These are phyloP conservation scores for Acanthochromis polyacanthus DNA, from an alignment of 2,113 vertebrate genomes.

Conservation along the genomic window DNA sequence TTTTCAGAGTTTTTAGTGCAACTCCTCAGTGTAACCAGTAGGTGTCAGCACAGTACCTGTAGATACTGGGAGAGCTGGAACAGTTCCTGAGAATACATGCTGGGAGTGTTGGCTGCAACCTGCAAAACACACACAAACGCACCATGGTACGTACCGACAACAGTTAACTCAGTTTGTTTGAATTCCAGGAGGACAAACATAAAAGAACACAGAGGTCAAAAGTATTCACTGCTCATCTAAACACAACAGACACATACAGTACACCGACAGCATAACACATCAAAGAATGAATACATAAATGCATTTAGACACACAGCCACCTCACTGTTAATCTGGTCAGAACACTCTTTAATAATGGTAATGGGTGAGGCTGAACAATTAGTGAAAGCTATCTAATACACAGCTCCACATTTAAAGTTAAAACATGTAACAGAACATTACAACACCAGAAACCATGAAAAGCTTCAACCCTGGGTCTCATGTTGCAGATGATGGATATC, in stretches of 20 bases:
- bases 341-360: too few relatives aligned
- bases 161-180: conserved; percentile 17
- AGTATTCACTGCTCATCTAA: not conserved
- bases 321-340: too few relatives aligned
- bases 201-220: not conserved
- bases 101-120: conserved; percentile 99
- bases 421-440: too few relatives aligned
- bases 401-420: too few relatives aligned
- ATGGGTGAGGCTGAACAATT: too few relatives aligned
- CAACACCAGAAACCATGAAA: too few relatives aligned
- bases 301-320: too few relatives aligned
- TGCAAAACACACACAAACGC: conserved; percentile 66
- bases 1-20: not conserved
- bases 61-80: conserved; percentile 99
- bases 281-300: too few relatives aligned
- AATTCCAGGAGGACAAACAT: conserved; percentile 7
- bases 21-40: conserved; percentile 41
- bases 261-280: too few relatives aligned
- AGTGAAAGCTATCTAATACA: too few relatives aligned
- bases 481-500: too few relatives aligned
- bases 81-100: conserved; percentile 99
- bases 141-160: not conserved
- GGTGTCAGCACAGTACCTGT: conserved; percentile 89
- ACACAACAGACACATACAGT: not conserved
- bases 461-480: too few relatives aligned